phyloP scores from a whole-genome alignment of 2,797 vertebrate genomes.

The Rachycentron canadum region DNA sequence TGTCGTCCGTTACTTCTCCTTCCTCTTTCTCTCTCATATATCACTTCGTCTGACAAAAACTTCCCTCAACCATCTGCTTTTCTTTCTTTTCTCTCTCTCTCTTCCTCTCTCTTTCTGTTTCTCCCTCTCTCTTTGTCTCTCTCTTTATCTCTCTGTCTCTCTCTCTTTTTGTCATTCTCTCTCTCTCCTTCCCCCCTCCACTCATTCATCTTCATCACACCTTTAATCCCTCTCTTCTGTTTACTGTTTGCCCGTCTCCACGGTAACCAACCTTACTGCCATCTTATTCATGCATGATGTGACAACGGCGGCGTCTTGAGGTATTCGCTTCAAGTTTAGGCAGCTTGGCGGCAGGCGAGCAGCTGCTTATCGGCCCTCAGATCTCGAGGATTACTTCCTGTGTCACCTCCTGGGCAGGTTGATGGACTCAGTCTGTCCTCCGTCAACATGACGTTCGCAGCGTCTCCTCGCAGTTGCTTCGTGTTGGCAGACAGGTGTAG shows the following conservation, averaged over 20 bases:
- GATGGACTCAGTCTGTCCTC: no score
- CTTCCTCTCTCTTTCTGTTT: no score
- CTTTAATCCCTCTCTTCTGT: neutral
- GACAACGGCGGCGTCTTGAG: neutral
- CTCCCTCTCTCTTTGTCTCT: no score
- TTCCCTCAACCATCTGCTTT: slow-evolving; percentile 44
- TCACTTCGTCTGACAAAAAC: slow-evolving; percentile 39
- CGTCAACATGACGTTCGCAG: no score
- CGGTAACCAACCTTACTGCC: neutral
- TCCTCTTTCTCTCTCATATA: slow-evolving; percentile 66
- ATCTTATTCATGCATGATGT: neutral
- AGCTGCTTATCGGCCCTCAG: neutral
- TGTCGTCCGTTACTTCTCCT: slow-evolving; percentile 60
- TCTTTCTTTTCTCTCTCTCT: neutral
- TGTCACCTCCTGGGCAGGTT: no score
- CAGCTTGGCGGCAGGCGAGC: neutral
- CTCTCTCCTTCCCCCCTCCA: no score
- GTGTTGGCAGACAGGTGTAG: no score
- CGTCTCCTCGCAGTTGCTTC: no score
- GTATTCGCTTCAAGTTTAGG: slow-evolving; percentile 27
- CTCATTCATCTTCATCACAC: neutral
- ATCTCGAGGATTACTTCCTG: no score
- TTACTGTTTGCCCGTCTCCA: neutral
- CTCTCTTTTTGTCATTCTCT: neutral
- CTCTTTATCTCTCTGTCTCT: neutral